A percentile compares a stretch with the other conserved stretches of the same genome.
phyloP scores from a whole-genome alignment of 2,797 vertebrate species.

The Macrochelys suwanniensis region DNA sequence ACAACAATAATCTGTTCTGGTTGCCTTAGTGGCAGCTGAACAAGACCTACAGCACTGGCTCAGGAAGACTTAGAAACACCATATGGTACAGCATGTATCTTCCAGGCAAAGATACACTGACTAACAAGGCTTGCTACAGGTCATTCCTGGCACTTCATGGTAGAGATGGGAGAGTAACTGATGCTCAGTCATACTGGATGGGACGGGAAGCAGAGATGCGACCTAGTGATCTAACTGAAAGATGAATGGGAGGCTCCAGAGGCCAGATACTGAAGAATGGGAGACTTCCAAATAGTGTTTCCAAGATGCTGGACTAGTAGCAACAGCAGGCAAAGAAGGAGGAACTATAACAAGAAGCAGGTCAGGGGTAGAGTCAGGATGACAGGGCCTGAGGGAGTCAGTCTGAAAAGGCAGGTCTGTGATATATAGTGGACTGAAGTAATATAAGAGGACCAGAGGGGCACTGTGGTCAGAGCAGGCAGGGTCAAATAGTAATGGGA shows the following conservation, averaged over 20 bases:
- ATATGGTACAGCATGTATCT: neutral
- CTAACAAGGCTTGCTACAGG: neutral
- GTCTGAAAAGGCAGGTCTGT: neutral
- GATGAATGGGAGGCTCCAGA: neutral
- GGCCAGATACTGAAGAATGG: neutral
- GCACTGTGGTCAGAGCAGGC: rapidly evolving
- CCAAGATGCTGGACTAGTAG: neutral
- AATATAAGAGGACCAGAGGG: neutral
- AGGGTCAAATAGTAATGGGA: neutral
- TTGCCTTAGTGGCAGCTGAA: neutral
- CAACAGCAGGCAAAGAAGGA: neutral
- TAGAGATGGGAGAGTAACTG: neutral
- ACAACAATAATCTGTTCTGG: neutral
- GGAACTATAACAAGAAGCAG: neutral
- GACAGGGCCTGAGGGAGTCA: neutral
- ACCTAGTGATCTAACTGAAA: neutral
- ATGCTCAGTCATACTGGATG: neutral
- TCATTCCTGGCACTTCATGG: rapidly evolving
- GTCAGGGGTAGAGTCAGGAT: neutral
- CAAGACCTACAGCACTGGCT: neutral
- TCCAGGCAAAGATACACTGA: neutral
- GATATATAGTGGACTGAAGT: neutral
- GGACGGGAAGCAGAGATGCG: neutral
- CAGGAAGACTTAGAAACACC: neutral
- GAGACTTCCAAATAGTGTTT: neutral